Conservation (phyloP, 2,113 vertebrate genomes). For the Xenopus borealis region DNA sequence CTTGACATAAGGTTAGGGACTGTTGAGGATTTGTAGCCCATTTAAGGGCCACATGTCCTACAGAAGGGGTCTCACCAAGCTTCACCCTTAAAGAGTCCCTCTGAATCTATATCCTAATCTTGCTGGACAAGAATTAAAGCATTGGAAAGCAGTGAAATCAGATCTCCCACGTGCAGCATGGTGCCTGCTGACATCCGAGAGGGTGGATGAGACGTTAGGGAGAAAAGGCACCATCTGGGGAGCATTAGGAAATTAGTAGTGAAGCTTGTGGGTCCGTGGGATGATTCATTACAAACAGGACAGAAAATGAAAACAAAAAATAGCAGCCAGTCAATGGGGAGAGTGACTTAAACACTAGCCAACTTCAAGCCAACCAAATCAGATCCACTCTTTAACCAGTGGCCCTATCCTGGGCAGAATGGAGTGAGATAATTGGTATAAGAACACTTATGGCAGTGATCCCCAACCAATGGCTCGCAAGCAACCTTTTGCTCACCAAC, state of each 20-base stretch:
- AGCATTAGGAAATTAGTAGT: background rate
- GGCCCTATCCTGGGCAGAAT: too few relatives aligned
- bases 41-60: too few relatives aligned
- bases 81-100: too few relatives aligned
- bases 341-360: background rate
- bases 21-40: too few relatives aligned
- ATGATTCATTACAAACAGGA: background rate
- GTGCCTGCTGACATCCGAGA: background rate
- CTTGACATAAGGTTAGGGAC: too few relatives aligned
- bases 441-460: too few relatives aligned
- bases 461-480: too few relatives aligned
- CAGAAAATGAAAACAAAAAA: background rate
- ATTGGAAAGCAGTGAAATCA: background rate
- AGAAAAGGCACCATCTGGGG: background rate
- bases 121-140: conserved; percentile 61
- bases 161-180: background rate
- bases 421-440: too few relatives aligned
- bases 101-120: too few relatives aligned
- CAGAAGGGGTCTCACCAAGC: too few relatives aligned
- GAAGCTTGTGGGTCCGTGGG: background rate
- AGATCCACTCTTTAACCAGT: too few relatives aligned
- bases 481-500: too few relatives aligned
- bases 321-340: background rate
- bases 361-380: background rate
- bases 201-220: background rate